These are phyloP conservation scores for Polyodon spathula DNA, from an alignment of 2,113 vertebrate genomes.

Conservation along the genomic window DNA sequence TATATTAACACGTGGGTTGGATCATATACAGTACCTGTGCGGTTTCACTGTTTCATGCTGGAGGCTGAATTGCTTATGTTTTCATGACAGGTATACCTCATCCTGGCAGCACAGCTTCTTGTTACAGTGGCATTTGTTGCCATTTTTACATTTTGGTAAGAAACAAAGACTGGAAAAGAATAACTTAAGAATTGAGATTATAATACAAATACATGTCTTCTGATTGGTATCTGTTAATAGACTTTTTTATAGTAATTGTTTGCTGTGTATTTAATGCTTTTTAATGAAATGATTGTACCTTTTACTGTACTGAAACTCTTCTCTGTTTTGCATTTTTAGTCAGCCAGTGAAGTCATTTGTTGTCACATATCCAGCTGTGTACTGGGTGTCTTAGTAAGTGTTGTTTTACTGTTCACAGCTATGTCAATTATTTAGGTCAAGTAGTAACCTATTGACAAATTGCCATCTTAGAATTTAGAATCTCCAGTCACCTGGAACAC, in stretches of 20 bases:
- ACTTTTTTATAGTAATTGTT: neutral
- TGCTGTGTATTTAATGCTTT: neutral
- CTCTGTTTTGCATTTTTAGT: conserved; percentile 32
- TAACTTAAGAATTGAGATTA: no score
- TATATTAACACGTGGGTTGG: no score
- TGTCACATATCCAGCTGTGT: conserved; percentile 54
- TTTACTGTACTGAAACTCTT: neutral
- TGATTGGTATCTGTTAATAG: no score
- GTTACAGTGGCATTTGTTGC: conserved; percentile 72
- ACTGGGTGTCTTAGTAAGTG: conserved; percentile 83
- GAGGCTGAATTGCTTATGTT: conserved; percentile 9
- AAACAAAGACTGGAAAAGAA: conserved; percentile 24
- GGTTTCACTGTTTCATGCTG: no score
- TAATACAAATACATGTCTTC: no score
- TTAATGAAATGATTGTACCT: neutral
- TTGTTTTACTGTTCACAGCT: neutral
- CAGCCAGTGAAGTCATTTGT: conserved; percentile 59
- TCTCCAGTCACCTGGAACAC: no score
- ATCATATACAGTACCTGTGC: no score
- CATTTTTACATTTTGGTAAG: conserved; percentile 72
- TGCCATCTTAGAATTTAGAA: no score
- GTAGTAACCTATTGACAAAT: no score
- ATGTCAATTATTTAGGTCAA: neutral
- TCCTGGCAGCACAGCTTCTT: conserved; percentile 75
- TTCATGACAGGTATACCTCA: conserved; percentile 73